Evolutionary conservation across 2,797 vertebrate genomes (phyloP).

Genomic region (Arnoldichthys spilopterus): DNA sequence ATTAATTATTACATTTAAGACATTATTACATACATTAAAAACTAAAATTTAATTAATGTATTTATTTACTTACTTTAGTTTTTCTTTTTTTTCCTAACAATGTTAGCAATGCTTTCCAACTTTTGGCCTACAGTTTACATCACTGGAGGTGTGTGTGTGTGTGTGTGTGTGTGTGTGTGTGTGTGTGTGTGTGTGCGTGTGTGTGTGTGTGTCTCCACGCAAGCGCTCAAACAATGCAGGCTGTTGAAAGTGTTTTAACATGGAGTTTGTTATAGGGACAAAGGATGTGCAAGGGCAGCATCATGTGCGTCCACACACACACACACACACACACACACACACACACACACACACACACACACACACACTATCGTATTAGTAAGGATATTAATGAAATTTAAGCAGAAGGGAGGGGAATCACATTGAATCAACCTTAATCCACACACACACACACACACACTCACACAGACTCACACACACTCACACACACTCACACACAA

Average conservation of each 20-base stretch:
- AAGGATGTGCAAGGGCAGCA: neutral
- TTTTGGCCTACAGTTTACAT: too few relatives aligned
- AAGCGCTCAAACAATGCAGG: too few relatives aligned
- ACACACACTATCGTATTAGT: conserved; percentile 50
- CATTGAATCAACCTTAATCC: conserved; percentile 37
- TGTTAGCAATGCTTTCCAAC: too few relatives aligned
- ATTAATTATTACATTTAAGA: too few relatives aligned
- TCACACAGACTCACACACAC: neutral
- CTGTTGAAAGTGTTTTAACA: neutral
- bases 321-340: conserved; percentile 42
- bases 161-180: too few relatives aligned
- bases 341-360: conserved; percentile 28
- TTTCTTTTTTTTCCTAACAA: too few relatives aligned
- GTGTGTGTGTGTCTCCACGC: too few relatives aligned
- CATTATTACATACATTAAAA: too few relatives aligned
- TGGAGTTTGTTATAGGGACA: neutral
- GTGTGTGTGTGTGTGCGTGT: too few relatives aligned
- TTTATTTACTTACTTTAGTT: too few relatives aligned
- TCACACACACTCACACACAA: conserved; percentile 13
- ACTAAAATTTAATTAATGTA: too few relatives aligned
- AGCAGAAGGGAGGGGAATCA: conserved; percentile 17
- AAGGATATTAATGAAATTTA: conserved; percentile 49
- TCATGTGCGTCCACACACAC: neutral
- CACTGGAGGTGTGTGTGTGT: too few relatives aligned
- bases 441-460: conserved; percentile 36